phyloP scores from a whole-genome alignment of 1,140 invertebrate genomes.

The Trissolcus basalis region DNA sequence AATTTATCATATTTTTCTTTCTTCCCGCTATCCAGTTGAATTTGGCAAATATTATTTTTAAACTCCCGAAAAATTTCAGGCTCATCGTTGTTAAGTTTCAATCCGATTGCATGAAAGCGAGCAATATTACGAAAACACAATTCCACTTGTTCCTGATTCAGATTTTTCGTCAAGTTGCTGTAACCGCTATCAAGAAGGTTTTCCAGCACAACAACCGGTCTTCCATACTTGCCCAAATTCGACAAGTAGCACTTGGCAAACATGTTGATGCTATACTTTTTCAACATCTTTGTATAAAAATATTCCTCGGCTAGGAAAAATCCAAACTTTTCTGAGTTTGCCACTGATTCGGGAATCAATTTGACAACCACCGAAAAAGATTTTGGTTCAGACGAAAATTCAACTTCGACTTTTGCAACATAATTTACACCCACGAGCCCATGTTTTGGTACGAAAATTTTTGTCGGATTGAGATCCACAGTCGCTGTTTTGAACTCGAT shows the following conservation, averaged over 20 bases:
- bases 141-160: slow-evolving; percentile 61
- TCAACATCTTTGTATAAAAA: slow-evolving; percentile 66
- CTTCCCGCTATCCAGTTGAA: not conserved
- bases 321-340: slow-evolving; percentile 22
- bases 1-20: slow-evolving; percentile 3
- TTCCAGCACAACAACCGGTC: slow-evolving; percentile 67
- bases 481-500: slow-evolving; percentile 64
- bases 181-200: slow-evolving; percentile 62
- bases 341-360: slow-evolving; percentile 40
- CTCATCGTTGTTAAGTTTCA: slow-evolving; percentile 55
- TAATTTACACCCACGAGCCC: slow-evolving; percentile 18
- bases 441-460: slow-evolving; percentile 16
- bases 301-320: slow-evolving; percentile 68
- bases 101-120: slow-evolving; percentile 63
- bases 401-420: slow-evolving; percentile 48
- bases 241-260: slow-evolving; percentile 66
- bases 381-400: slow-evolving; percentile 64
- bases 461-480: slow-evolving; percentile 13
- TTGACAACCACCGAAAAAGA: slow-evolving; percentile 66
- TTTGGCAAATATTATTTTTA: slow-evolving; percentile 13
- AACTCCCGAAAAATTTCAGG: slow-evolving; percentile 34
- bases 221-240: slow-evolving; percentile 66
- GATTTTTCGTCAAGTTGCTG: slow-evolving; percentile 29
- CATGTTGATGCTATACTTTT: slow-evolving; percentile 45
- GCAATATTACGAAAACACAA: slow-evolving; percentile 60